Percentiles rank a stretch among this genome's conserved stretches.
Conservation (phyloP, 2,888 invertebrate species). For the Cecidostiba fungosa region DNA sequence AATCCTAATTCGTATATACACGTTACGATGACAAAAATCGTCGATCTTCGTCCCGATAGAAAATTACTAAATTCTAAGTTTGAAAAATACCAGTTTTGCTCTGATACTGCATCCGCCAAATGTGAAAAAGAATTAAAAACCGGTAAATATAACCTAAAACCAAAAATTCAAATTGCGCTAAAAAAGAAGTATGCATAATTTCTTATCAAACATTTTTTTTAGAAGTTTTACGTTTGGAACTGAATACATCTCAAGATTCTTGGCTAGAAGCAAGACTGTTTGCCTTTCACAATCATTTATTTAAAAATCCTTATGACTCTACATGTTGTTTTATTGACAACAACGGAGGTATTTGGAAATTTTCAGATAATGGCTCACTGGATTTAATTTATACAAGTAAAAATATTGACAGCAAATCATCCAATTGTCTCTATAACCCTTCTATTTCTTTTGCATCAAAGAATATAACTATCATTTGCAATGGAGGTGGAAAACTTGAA, state of each 20-base stretch:
- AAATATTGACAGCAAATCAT: slow-evolving; percentile 39
- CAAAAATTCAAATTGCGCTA: slow-evolving; percentile 21
- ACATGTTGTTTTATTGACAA: slow-evolving; percentile 76
- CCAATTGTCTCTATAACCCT: slow-evolving; percentile 71
- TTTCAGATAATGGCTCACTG: slow-evolving; percentile 66
- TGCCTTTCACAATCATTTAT: slow-evolving; percentile 78
- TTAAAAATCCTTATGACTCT: slow-evolving; percentile 74
- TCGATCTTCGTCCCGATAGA: slow-evolving; percentile 74
- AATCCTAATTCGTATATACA: neutral
- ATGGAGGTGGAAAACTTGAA: slow-evolving; percentile 71
- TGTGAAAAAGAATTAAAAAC: slow-evolving; percentile 68
- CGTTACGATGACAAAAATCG: slow-evolving; percentile 73
- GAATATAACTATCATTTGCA: slow-evolving; percentile 68
- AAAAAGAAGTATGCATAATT: slow-evolving; percentile 12
- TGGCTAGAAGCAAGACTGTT: slow-evolving; percentile 76
- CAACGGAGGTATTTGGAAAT: slow-evolving; percentile 71
- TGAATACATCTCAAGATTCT: slow-evolving; percentile 73
- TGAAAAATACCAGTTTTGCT: slow-evolving; percentile 76
- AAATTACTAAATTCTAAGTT: slow-evolving; percentile 71
- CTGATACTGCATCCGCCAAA: slow-evolving; percentile 68
- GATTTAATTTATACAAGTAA: slow-evolving; percentile 65
- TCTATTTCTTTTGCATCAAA: slow-evolving; percentile 74
- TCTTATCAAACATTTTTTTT: slow-evolving; percentile 58
- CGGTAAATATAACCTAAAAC: slow-evolving; percentile 66
- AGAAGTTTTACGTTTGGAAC: slow-evolving; percentile 74